These are phyloP conservation scores for Dryas iulia DNA, from an alignment of 1,140 invertebrate species.

Conservation along the genomic window DNA sequence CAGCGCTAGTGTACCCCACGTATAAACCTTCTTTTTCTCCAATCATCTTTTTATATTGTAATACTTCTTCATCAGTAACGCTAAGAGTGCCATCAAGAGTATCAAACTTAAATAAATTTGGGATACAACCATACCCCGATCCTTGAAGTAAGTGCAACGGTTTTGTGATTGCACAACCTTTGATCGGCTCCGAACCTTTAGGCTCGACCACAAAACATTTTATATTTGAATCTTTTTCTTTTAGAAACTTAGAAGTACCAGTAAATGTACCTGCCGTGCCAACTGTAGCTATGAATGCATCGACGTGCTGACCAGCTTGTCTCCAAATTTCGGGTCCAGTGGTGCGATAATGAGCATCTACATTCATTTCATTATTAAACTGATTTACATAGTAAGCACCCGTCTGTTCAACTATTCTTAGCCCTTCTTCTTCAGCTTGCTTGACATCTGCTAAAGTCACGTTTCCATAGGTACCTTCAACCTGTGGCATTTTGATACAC, in stretches of 20 bases:
- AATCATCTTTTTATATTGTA: slow-evolving; percentile 59
- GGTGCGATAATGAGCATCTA: slow-evolving; percentile 53
- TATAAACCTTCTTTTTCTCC: slow-evolving; percentile 68
- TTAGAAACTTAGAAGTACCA: slow-evolving; percentile 62
- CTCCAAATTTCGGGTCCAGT: slow-evolving; percentile 73
- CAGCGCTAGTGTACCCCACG: slow-evolving; percentile 70
- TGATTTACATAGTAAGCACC: slow-evolving; percentile 69
- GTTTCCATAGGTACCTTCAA: slow-evolving; percentile 68
- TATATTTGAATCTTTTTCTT: slow-evolving; percentile 61
- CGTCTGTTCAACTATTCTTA: slow-evolving; percentile 50
- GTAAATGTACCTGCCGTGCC: slow-evolving; percentile 68
- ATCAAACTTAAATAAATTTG: slow-evolving; percentile 60
- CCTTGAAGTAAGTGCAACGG: slow-evolving; percentile 69
- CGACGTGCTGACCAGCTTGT: slow-evolving; percentile 63
- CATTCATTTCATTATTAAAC: slow-evolving; percentile 58
- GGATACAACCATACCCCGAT: slow-evolving; percentile 67
- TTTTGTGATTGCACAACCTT: slow-evolving; percentile 59
- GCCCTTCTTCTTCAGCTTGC: slow-evolving; percentile 53
- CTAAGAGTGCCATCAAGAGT: slow-evolving; percentile 57
- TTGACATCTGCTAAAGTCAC: slow-evolving; percentile 65
- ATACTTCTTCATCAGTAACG: slow-evolving; percentile 63
- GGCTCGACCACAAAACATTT: slow-evolving; percentile 63
- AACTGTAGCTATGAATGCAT: slow-evolving; percentile 65
- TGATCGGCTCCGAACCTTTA: slow-evolving; percentile 60
- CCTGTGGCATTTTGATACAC: slow-evolving; percentile 64